Percentiles rank a stretch among this genome's conserved stretches.
phyloP scores from a whole-genome alignment of 2,797 vertebrate genomes.

The Tenualosa ilisha region DNA sequence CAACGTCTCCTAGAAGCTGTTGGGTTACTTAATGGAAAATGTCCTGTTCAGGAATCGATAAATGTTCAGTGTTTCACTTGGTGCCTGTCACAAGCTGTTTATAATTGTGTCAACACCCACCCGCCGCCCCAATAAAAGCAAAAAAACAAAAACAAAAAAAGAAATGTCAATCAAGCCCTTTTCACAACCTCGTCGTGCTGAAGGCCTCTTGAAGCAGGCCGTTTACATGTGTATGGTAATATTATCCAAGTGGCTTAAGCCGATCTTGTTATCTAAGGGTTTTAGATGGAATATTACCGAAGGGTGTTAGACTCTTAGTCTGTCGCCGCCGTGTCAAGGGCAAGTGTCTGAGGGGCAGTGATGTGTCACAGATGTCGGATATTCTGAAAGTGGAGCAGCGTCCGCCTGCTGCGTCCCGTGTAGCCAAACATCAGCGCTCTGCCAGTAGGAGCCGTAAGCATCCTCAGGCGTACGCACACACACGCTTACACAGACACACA shows the following conservation, averaged over 20 bases:
- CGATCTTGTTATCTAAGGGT: neutral
- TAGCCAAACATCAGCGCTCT: slow-evolving; percentile 1
- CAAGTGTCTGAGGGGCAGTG: neutral
- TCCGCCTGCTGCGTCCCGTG: neutral
- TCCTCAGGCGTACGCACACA: neutral
- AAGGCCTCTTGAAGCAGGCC: neutral
- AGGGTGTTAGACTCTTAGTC: neutral
- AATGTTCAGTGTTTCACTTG: neutral
- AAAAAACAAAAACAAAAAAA: neutral
- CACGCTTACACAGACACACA: neutral
- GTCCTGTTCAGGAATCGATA: neutral
- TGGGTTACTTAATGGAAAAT: neutral
- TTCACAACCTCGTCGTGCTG: neutral
- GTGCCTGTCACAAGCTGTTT: neutral
- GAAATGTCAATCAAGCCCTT: neutral
- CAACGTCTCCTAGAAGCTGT: neutral
- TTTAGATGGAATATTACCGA: neutral
- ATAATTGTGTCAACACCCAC: neutral
- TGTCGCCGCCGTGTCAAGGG: neutral
- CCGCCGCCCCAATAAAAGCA: neutral
- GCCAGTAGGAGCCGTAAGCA: neutral
- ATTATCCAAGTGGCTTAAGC: neutral
- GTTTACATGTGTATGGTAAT: slow-evolving; percentile 1
- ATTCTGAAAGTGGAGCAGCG: neutral
- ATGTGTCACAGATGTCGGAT: neutral